Percentiles rank a stretch among this genome's conserved stretches.
phyloP scores from a whole-genome alignment of 1,140 invertebrate species.

The Halotydeus destructor region DNA sequence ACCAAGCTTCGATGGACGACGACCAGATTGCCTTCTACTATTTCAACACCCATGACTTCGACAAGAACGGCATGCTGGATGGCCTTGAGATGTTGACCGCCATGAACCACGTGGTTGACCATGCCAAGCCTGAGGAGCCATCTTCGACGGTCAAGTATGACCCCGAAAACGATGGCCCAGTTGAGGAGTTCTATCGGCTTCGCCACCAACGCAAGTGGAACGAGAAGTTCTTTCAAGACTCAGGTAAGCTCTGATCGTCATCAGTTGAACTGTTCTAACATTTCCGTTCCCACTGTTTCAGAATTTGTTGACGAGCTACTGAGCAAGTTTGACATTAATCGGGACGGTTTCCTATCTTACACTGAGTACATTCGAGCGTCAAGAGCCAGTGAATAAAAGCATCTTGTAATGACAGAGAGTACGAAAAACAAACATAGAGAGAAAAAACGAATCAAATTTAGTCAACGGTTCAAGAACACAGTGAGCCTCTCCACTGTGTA shows the following conservation, averaged over 20 bases:
- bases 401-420: constrained; percentile 14
- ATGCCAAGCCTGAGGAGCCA: constrained; percentile 18
- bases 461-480: too few species aligned
- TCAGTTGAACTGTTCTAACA: too few species aligned
- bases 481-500: too few species aligned
- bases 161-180: background rate
- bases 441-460: too few species aligned
- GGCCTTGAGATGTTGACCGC: constrained; percentile 48
- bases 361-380: constrained; percentile 38
- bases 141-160: background rate
- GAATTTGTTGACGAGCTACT: constrained; percentile 56
- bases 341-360: constrained; percentile 60
- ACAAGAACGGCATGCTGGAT: constrained; percentile 54
- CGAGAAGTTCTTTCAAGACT: constrained; percentile 15
- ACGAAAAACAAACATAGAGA: too few species aligned
- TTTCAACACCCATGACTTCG: constrained; percentile 48
- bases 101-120: constrained; percentile 26
- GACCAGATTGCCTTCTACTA: constrained; percentile 6
- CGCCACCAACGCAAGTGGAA: constrained; percentile 9
- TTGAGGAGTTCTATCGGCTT: background rate
- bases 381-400: constrained; percentile 9
- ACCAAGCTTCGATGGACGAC: background rate
- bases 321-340: constrained; percentile 48
- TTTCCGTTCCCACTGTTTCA: too few species aligned
- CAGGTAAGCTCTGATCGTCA: constrained; percentile 13